Evolutionary conservation across 2,113 vertebrate genomes (phyloP), one percentile per base, ranked within the genome.

Genomic region (Noctilio leporinus): DNA sequence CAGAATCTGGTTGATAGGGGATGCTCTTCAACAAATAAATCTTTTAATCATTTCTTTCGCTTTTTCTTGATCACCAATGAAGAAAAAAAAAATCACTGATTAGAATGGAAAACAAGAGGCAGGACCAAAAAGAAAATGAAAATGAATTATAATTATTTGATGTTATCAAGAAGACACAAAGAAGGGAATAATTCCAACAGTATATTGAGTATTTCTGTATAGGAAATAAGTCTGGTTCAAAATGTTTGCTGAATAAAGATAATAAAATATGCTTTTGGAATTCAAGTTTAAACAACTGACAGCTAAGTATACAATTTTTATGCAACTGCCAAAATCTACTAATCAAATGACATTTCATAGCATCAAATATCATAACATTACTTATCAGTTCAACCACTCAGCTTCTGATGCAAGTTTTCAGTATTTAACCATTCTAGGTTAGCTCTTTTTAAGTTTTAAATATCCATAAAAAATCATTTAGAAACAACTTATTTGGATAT

Each of bases 1-100:
- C 3, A 7, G 40, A 93, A 86, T 90, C 72, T 91, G 57, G 22
- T 67, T 82, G 49, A 67, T 77, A n/a, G 47, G 45, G 28, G 87
- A 81, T 55, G 67, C 49, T 92, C 95, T 86, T 51, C 51, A 93
- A 89, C 45, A 95, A 96, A 94, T 92, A 97, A 95, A 93, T 80
- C n/a, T 76, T 40, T 72, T 55, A 28, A 62, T 89, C 69, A 76
- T 97, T 96, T 92, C 87, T 90, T 96, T 91, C 86, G 78, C 38
- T 70, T 95, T 96, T 75, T 86, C 59, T 95, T 93, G 57, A 30
- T 96, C 57, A 96, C 53, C 92, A 92, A 85, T 87, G 9, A 75
- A 59, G 4, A 65, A 62, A 93, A 65, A 62, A 93, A 93, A 30
- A 80, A 75, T 69, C 12, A 90, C 47, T 85, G 62, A 53, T 92